Conservation (phyloP, 2,113 vertebrate species). For the Epinephelus cyanopodus region DNA sequence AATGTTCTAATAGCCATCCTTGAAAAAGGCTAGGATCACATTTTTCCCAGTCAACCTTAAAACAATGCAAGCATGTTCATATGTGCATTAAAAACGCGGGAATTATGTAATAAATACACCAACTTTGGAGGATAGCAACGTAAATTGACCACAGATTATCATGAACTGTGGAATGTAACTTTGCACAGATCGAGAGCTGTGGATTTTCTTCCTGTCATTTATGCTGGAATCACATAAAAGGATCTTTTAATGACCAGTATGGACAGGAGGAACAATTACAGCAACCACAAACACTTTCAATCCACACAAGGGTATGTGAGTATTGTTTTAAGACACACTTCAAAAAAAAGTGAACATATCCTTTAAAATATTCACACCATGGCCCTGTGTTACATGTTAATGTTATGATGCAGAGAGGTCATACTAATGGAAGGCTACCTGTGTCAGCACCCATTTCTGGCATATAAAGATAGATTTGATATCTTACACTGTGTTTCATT, state of each 20-base stretch:
- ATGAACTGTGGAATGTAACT: background rate
- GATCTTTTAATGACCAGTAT: background rate
- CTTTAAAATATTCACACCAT: background rate
- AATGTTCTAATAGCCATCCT: background rate
- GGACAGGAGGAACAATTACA: background rate
- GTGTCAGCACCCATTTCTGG: background rate
- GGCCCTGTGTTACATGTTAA: background rate
- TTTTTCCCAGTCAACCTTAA: constrained; percentile 10
- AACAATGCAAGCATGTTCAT: background rate
- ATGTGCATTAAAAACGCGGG: background rate
- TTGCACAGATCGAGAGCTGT: background rate
- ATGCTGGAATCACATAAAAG: background rate
- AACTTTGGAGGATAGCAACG: background rate
- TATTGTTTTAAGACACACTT: background rate
- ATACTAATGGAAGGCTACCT: background rate
- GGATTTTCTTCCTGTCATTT: background rate
- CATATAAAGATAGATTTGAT: background rate
- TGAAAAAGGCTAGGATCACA: background rate
- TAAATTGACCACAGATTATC: background rate
- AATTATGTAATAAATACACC: background rate
- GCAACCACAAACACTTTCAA: background rate
- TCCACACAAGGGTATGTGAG: constrained; percentile 5
- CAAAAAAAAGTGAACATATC: constrained; percentile 13
- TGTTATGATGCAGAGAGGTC: background rate
- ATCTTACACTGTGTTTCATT: background rate